Base-by-base conservation (phyloP, 2,113 vertebrate genomes). In the Phainopepla nitens region DNA sequence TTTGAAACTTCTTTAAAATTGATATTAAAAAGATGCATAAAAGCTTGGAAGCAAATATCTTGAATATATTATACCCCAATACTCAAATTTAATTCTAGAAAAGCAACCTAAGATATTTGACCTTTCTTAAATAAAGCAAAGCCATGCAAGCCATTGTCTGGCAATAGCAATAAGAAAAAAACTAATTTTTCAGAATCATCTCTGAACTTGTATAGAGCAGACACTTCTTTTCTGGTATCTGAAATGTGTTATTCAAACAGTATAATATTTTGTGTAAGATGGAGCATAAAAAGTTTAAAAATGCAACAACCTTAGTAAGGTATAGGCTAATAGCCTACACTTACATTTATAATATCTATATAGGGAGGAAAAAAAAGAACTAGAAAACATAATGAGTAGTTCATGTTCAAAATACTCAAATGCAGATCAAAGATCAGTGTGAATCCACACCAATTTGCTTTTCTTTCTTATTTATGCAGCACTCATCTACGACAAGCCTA, bases 291-390 rank as follows among this genome's bases (percentile, higher is more conserved):
- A 82, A 41, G 15, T 42, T 79, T 15, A 42, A 87, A 83, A 80
- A 66, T 15, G 6, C n/a, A 69, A 58, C 28, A 25, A 58, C 15
- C 18, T 64, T 72, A 28, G 2, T 22, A 82, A 68, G 9, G 14
- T 27, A 47, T 8, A 64, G 15, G 12, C 2, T 51, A 36, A 9
- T 33, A 45, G n/a, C 23, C 36, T n/a, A n/a, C 7, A 42, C 18
- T n/a, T 47, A 53, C 24, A 47, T 31, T 31, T 45, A 1, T 41
- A 86, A 61, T 13, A 85, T 36, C 25, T 85, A 16, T 13, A 42
- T 0, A 45, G 7, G 3, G 3, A 2, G 2, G n/a, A n/a, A 13
- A 31, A 71, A 51, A 41, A 41, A 51, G 6, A 53, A 73, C 10
- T 29, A 44, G 15, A 65, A 42, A 92, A 76, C 7, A 47, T 8